Base-by-base conservation (phyloP, 2,113 vertebrate genomes). In the Condylura cristata region DNA sequence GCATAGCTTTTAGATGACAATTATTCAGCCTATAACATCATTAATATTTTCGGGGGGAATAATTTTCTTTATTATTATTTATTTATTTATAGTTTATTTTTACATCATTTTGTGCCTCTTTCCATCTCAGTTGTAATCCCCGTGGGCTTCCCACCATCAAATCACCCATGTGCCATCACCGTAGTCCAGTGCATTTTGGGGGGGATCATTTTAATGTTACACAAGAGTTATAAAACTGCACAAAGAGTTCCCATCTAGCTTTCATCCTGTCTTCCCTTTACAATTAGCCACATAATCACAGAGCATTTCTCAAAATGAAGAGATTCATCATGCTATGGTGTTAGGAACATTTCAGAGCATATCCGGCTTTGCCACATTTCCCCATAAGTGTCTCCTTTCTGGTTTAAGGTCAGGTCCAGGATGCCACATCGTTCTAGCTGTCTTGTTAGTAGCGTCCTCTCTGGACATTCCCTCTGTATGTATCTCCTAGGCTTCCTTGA, bases 141-240 rank as follows among this genome's bases (percentile, higher is more conserved):
- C n/a, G n/a, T n/a, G n/a, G n/a, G n/a, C n/a, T n/a, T n/a, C n/a
- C n/a, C n/a, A n/a, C n/a, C n/a, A n/a, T n/a, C n/a, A n/a, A n/a
- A n/a, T n/a, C n/a, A n/a, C n/a, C n/a, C n/a, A n/a, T n/a, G n/a
- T n/a, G n/a, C n/a, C n/a, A n/a, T n/a, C n/a, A n/a, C n/a, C n/a
- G n/a, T n/a, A n/a, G n/a, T n/a, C n/a, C n/a, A n/a, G n/a, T n/a
- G n/a, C n/a, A n/a, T 92, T 83, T 70, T 22, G 5, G 60, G 24
- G 0, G 14, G 93, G 41, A 56, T 93, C 28, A 66, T 56, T 95
- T 94, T 61, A 32, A 46, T 84, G 58, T 89, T 74, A 48, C 8
- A 30, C 81, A 85, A 86, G 72, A 34, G 2, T 39, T 32, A 2
- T 20, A 81, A 48, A 44, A 13, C 32, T 44, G 48, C 32, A 37